Evolutionary conservation across 2,113 vertebrate species (phyloP).

Genomic region (Chaetura pelagica): DNA sequence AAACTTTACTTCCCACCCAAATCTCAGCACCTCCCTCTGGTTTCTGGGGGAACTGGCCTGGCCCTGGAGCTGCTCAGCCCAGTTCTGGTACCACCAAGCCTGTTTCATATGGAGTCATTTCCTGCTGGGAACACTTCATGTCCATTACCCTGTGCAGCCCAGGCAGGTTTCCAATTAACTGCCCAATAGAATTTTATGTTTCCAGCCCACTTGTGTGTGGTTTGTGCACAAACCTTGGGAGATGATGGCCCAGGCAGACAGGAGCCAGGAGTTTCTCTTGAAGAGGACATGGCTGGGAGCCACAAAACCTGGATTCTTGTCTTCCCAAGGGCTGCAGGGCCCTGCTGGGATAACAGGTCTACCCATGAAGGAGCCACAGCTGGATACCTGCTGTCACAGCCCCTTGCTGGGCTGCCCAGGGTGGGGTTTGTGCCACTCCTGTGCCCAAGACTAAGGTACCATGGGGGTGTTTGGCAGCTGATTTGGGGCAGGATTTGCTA

Average conservation of each 20-base stretch:
- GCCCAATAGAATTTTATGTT: slow-evolving; percentile 44
- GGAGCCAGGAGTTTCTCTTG: background rate
- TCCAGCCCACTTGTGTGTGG: background rate
- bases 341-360: background rate
- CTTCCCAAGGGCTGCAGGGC: fast-evolving
- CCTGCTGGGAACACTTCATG: background rate
- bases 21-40: background rate
- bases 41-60: background rate
- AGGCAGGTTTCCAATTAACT: slow-evolving; percentile 39
- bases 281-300: background rate
- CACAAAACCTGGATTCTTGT: background rate
- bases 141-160: background rate
- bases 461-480: background rate
- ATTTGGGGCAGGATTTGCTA: background rate
- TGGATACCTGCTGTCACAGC: background rate
- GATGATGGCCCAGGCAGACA: background rate
- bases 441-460: fast-evolving
- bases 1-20: background rate
- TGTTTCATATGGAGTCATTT: background rate
- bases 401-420: background rate
- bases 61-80: background rate
- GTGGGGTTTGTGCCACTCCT: background rate
- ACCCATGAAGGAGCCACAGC: fast-evolving
- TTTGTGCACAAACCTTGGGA: background rate
- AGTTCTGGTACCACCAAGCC: background rate